Evolutionary conservation across 2,113 vertebrate genomes (phyloP).

Genomic region (Hippocampus mohnikei): DNA sequence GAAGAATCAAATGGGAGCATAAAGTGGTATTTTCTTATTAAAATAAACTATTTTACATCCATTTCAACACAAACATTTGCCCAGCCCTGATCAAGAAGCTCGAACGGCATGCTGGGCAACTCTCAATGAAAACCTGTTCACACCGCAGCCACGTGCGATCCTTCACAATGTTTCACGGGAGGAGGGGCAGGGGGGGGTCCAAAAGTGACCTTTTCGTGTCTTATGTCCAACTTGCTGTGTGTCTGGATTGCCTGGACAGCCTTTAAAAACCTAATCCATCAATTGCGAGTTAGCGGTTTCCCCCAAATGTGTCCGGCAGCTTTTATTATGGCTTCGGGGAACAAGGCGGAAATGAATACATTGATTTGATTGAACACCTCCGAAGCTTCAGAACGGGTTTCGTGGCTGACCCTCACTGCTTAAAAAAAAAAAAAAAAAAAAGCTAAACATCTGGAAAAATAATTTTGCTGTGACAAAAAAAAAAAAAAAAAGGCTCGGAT

Average conservation of each 20-base stretch:
- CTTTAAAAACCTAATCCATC: not conserved
- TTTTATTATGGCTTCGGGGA: not conserved
- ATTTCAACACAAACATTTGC: not conserved
- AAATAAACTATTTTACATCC: not conserved
- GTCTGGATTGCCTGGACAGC: not conserved
- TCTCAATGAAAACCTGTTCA: not conserved
- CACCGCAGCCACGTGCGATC: not conserved
- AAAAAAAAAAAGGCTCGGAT: not conserved
- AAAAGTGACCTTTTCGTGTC: not conserved
- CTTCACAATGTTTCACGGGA: not conserved
- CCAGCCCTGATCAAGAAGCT: not conserved
- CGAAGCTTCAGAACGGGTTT: too few relatives aligned
- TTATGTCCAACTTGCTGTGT: not conserved
- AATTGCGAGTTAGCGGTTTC: not conserved
- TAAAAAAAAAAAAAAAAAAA: not conserved
- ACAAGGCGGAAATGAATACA: not conserved
- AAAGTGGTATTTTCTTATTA: not conserved
- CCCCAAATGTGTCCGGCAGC: not conserved
- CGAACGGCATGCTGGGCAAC: not conserved
- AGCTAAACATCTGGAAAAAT: not conserved
- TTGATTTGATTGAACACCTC: too few relatives aligned
- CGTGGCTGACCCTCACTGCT: too few relatives aligned
- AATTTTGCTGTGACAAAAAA: not conserved
- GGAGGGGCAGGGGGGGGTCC: too few relatives aligned
- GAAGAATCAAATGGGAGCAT: not conserved